phyloP scores from a whole-genome alignment of 2,113 vertebrate species.

The Ptilonorhynchus violaceus region DNA sequence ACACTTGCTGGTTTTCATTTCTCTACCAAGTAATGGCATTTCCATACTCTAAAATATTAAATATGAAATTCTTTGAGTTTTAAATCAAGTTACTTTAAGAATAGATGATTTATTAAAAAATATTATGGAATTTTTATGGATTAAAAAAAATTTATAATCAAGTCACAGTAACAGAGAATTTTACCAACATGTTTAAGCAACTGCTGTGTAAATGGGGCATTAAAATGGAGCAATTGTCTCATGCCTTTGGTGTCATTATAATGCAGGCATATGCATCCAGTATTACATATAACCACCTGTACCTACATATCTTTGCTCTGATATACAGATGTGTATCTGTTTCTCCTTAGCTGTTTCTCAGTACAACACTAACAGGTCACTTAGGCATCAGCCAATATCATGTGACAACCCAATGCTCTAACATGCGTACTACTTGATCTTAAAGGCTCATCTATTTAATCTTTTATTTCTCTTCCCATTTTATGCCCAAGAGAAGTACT shows the following conservation, averaged over 20 bases:
- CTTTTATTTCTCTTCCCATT: neutral
- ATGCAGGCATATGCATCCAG: neutral
- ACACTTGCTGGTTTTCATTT: neutral
- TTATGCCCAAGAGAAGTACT: neutral
- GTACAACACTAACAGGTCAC: neutral
- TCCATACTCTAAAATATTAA: neutral
- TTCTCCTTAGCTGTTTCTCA: neutral
- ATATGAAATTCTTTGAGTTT: neutral
- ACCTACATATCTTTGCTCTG: neutral
- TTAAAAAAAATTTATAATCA: neutral
- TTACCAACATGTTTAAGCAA: neutral
- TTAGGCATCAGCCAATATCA: neutral
- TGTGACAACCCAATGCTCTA: neutral
- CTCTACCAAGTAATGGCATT: neutral
- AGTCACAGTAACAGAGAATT: neutral
- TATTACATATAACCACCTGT: neutral
- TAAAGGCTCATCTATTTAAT: neutral
- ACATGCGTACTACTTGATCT: neutral
- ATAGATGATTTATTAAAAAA: neutral
- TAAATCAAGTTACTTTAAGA: neutral
- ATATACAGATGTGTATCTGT: neutral
- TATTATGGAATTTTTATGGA: neutral
- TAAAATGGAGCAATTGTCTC: neutral
- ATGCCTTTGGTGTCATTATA: neutral
- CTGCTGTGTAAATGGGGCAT: neutral